Base-by-base conservation (phyloP, 2,797 vertebrate species). In the Sebastes cheni region DNA sequence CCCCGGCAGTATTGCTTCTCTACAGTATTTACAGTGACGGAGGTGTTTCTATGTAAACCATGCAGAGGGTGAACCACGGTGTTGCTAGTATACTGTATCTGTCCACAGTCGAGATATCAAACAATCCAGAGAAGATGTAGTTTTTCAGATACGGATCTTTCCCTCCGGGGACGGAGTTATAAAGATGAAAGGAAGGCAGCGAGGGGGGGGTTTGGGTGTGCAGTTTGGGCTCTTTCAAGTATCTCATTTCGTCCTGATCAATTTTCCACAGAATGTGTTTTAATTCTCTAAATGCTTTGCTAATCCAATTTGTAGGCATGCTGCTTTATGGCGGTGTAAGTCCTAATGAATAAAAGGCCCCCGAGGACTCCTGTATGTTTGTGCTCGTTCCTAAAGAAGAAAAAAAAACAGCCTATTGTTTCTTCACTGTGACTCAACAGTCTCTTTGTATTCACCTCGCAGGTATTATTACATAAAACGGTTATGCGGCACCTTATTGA, bases 281-380 rank as follows among this genome's bases (percentile, higher is more conserved):
- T 86, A 88, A 93, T 86, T 92, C 83, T 80, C 62, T 81, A 79
- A 84, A 80, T 75, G 83, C 70, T 61, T 64, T 11, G 23, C 81
- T 92, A 88, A 93, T 94, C 89, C 80, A 83, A 81, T 92, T 92
- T 90, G 90, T 85, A 77, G 76, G 69, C 74, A 13, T 60, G 76
- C 67, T 75, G 71, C 23, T 86, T 77, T 81, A 75, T 23, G 59
- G 77, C 12, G 18, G 42, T 18, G 67, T 75, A 25, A 76, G 58
- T 54, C 64, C 79, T 69, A 25, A 79, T 78, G 73, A 89, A 86
- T 88, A 80, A 81, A 86, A 83, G 52, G 76, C 62, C 82, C 88
- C 39, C 0, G 42, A 79, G 89, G 76, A 67, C 34, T 32, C n/a
- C 9, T 56, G 56, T 8, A 22, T 22, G 76, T 36, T 67, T 30